phyloP scores from a whole-genome alignment of 2,113 vertebrate species.

The Psophia crepitans region DNA sequence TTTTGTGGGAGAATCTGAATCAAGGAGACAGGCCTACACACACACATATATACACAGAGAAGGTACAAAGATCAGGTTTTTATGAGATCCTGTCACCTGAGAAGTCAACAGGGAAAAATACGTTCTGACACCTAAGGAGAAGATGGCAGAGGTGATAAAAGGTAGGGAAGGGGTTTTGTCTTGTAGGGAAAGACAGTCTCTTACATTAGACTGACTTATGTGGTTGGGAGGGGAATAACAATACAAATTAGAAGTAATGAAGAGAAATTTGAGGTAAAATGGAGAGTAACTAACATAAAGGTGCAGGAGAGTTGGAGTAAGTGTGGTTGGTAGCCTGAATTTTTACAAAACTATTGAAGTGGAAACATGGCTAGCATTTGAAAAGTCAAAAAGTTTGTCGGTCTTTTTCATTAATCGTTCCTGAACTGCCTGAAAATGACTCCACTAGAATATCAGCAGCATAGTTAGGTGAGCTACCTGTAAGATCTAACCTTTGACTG shows the following conservation, averaged over 20 bases:
- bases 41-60: rapidly evolving
- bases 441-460: neutral
- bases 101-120: neutral
- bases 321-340: neutral
- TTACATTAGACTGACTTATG: rapidly evolving
- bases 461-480: neutral
- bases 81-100: neutral
- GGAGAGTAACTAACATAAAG: neutral
- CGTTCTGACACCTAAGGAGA: neutral
- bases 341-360: neutral
- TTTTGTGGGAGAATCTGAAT: neutral
- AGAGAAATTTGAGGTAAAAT: neutral
- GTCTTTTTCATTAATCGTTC: neutral
- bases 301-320: neutral
- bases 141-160: neutral
- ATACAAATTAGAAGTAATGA: neutral
- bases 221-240: neutral
- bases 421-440: neutral
- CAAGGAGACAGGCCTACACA: neutral
- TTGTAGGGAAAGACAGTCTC: neutral
- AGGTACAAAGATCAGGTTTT: neutral
- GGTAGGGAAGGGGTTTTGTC: neutral
- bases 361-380: neutral
- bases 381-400: neutral
- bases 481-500: neutral